Conservation (phyloP, 2,113 vertebrate genomes). For the Erpornis zantholeuca region DNA sequence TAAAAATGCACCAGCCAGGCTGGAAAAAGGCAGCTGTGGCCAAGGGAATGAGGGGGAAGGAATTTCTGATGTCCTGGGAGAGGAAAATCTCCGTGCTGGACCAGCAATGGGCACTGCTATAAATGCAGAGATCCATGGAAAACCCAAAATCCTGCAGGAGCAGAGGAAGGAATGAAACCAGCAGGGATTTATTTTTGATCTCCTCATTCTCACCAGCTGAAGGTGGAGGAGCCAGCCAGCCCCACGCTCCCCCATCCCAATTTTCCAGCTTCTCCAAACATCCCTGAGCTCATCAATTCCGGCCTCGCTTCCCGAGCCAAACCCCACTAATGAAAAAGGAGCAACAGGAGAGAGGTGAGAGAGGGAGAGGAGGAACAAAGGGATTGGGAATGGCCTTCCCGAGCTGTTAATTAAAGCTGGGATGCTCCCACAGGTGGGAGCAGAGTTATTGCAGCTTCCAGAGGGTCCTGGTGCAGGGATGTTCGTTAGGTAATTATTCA, state of each 20-base stretch:
- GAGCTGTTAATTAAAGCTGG: not conserved
- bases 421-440: not conserved
- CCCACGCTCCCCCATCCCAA: not conserved
- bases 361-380: not conserved
- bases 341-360: not conserved
- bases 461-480: not conserved
- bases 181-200: not conserved
- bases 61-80: not conserved
- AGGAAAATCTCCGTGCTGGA: not conserved
- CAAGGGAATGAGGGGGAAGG: not conserved
- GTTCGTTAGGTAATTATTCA: not conserved
- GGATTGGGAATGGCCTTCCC: not conserved
- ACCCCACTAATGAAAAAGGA: not conserved
- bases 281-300: not conserved
- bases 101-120: fast-evolving
- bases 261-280: not conserved
- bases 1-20: not conserved
- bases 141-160: not conserved
- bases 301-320: not conserved
- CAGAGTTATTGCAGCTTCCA: not conserved
- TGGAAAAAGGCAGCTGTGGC: not conserved
- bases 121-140: not conserved
- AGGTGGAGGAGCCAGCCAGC: not conserved
- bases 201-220: not conserved
- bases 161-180: not conserved